Evolutionary conservation across 1,140 invertebrate species (phyloP), one percentile per base, ranked within the genome.

Genomic region (Stenopsyche tienmushanensis): DNA sequence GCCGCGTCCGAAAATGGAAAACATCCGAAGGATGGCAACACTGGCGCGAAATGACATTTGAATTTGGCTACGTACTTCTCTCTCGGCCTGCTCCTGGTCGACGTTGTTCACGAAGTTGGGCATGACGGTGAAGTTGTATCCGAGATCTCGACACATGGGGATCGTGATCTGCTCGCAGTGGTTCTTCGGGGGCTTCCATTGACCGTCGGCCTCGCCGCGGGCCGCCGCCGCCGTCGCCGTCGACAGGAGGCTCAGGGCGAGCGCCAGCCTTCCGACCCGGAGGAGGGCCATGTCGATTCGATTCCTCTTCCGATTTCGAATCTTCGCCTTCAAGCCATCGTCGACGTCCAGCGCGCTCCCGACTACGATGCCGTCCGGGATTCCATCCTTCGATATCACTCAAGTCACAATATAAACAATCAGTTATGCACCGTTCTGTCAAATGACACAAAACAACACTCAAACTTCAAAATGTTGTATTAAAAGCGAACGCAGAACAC

Each of bases 101-200:
- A 84, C 83, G 73, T 93, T 89, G 1, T 89, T 89, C 79, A 91
- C 85, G 49, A 89, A 83, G 77, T 93, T 93, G 34, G 91, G 92
- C 89, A 93, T 90, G n/a, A 87, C 83, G 8, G 93, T 96, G 77
- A 89, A 85, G 78, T 94, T 95, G 80, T 94, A 96, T 69, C 89
- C 86, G 68, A 94, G 79, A 71, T 91, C 88, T 73, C 88, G 84
- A 74, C 93, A 95, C 76, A 92, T 83, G 9, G 91, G 86, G 25
- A 93, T 87, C 25, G 82, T 85, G 60, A 95, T 91, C 67, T 83
- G 84, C 77, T 94, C 90, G 78, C 93, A 96, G 76, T 89, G 83
- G 23, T 75, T 76, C 76, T 72, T 81, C 74, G 64, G 58, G 76
- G 23, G 17, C 53, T 15, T 8, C 62, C 62, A 45, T 3, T 1